Evolutionary conservation across 2,888 invertebrate genomes (phyloP).

Genomic region (Ecliptopera silaceata): DNA sequence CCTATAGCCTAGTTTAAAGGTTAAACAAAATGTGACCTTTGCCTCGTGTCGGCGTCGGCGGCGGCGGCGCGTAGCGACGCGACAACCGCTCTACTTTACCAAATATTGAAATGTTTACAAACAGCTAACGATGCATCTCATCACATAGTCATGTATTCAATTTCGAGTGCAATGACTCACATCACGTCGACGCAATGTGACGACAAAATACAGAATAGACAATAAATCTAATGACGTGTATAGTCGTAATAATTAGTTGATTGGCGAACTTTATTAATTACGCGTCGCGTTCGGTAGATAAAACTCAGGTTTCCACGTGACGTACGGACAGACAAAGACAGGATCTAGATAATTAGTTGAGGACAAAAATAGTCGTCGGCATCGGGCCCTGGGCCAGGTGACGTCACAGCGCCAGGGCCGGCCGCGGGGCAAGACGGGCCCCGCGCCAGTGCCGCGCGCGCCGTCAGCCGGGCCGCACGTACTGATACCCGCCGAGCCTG

Average conservation of each 20-base stretch:
- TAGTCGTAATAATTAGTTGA: constrained; percentile 28
- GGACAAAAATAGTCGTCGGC: constrained; percentile 78
- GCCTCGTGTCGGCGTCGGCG: constrained; percentile 7
- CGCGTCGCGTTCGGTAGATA: constrained; percentile 40
- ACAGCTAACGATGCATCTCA: constrained; percentile 27
- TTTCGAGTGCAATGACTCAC: constrained; percentile 53
- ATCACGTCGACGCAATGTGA: constrained; percentile 38
- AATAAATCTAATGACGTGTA: constrained; percentile 45
- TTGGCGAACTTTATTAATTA: constrained; percentile 29
- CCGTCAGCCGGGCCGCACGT: constrained; percentile 78
- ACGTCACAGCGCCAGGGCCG: constrained; percentile 79
- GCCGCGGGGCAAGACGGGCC: constrained; percentile 82
- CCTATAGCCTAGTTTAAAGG: constrained; percentile 9
- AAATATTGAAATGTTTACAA: constrained; percentile 23
- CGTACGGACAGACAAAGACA: constrained; percentile 71
- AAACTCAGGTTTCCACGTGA: constrained; percentile 68
- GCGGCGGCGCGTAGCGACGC: background rate
- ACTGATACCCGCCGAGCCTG: constrained; percentile 44
- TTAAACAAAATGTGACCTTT: constrained; percentile 20
- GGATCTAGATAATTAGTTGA: constrained; percentile 80
- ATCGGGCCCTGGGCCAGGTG: constrained; percentile 82
- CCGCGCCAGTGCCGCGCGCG: constrained; percentile 83
- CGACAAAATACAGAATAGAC: constrained; percentile 41
- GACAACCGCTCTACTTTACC: constrained; percentile 17
- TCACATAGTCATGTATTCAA: constrained; percentile 36